Conservation (phyloP, 2,113 vertebrate genomes). For the Ailurus styani region DNA sequence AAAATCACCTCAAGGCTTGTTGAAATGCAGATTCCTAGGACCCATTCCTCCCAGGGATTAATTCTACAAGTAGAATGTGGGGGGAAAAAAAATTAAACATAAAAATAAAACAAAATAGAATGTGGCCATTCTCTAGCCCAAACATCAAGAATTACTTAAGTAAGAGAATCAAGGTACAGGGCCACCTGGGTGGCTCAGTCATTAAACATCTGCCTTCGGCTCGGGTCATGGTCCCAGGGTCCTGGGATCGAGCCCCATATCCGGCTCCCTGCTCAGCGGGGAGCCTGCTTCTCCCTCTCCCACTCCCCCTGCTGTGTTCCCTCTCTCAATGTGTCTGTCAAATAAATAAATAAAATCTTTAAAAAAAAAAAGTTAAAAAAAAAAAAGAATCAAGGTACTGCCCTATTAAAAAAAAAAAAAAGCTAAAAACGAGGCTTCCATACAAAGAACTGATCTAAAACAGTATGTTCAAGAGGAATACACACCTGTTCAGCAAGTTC, state of each 20-base stretch:
- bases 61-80: neutral
- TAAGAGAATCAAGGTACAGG: neutral
- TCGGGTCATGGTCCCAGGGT: no score
- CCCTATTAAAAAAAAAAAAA: neutral
- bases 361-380: no score
- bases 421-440: neutral
- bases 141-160: neutral
- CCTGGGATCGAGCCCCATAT: no score
- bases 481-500: neutral
- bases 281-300: no score
- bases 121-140: neutral
- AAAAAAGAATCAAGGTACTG: no score
- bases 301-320: no score
- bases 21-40: neutral
- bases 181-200: no score
- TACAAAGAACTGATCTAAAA: neutral
- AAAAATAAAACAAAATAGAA: neutral
- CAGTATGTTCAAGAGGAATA: neutral
- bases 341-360: no score
- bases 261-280: no score
- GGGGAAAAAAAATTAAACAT: neutral
- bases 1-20: neutral
- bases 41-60: neutral
- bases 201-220: no score
- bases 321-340: no score